Base-by-base conservation (phyloP, 2,888 invertebrate genomes). In the Strigamia transsilvanica region DNA sequence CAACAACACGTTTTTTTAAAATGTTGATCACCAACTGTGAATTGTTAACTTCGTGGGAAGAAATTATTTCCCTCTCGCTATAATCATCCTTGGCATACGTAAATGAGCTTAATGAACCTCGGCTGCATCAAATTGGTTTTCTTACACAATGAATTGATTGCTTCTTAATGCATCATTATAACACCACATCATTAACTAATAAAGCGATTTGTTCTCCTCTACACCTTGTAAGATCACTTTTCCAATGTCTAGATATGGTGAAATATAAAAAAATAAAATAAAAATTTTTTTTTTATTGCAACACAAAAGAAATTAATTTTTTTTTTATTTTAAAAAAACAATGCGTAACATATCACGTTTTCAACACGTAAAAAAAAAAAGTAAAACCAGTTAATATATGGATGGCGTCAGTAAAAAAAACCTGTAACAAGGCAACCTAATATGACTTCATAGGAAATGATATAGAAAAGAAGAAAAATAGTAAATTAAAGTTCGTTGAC, bases 101-200 rank as follows among this genome's bases (percentile, higher is more conserved):
- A n/a, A 73, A 73, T 32, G 73, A 32, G 73, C 73, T 73, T 73
- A 73, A 73, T 32, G 73, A 73, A 27, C 73, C 73, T 13, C 73
- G 23, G 32, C 73, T 73, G 73, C 73, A 27, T 32, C 73, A 13
- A 73, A 73, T 73, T 61, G 61, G 18, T 32, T 32, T 15, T 51
- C 32, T 73, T 73, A 73, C 73, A 73, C 61, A 61, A 61, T 61
- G 61, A 61, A 61, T 61, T 61, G 10, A 15, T 61, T 61, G 51
- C 51, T 18, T 51, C 51, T 51, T 61, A 23, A 61, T 12, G 23
- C 23, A 61, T 21, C 21, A 61, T 21, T 61, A 61, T 61, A 23
- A n/a, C 46, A 15, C n/a, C n/a, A 56, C 15, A 56, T 18, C 21
- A 56, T 56, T 56, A 56, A 56, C 56, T 73, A 73, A 12, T n/a